These are phyloP conservation scores for Peromyscus attwateri DNA, from an alignment of 2,797 vertebrate species.

Conservation along the genomic window DNA sequence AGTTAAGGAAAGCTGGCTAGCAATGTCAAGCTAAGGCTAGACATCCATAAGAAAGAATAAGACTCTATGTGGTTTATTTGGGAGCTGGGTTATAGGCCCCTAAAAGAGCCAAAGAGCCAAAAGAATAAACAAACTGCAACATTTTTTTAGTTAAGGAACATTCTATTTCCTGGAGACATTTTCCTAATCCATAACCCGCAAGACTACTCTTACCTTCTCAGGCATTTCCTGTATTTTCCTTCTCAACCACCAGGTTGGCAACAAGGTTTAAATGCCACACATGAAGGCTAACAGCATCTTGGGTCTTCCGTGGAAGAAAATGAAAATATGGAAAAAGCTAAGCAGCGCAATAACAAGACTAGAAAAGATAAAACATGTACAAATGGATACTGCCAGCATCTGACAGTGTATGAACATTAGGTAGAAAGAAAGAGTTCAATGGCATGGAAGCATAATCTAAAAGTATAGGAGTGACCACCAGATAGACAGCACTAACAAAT, in stretches of 20 bases:
- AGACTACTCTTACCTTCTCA: not conserved
- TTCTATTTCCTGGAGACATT: not conserved
- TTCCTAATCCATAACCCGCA: accelerated
- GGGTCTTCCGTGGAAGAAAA: not conserved
- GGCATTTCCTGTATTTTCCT: not conserved
- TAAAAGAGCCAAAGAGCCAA: too few relatives aligned
- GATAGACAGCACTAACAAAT: too few relatives aligned
- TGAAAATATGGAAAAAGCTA: not conserved
- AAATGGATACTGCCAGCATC: not conserved
- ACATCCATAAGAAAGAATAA: too few relatives aligned
- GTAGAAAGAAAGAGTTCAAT: not conserved
- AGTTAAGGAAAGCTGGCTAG: too few relatives aligned
- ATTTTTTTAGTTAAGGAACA: not conserved
- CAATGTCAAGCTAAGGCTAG: too few relatives aligned
- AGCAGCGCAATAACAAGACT: not conserved
- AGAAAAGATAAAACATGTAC: not conserved
- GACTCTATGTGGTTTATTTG: too few relatives aligned
- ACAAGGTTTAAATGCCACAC: not conserved
- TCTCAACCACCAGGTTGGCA: not conserved
- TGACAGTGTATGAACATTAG: not conserved
- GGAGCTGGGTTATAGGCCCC: too few relatives aligned
- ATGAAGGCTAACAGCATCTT: not conserved
- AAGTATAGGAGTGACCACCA: too few relatives aligned
- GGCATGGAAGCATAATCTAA: too few relatives aligned
- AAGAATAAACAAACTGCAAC: too few relatives aligned